Percentiles rank a stretch among this genome's conserved stretches.
Conservation (phyloP, 2,113 vertebrate genomes). For the Xiphophorus maculatus region DNA sequence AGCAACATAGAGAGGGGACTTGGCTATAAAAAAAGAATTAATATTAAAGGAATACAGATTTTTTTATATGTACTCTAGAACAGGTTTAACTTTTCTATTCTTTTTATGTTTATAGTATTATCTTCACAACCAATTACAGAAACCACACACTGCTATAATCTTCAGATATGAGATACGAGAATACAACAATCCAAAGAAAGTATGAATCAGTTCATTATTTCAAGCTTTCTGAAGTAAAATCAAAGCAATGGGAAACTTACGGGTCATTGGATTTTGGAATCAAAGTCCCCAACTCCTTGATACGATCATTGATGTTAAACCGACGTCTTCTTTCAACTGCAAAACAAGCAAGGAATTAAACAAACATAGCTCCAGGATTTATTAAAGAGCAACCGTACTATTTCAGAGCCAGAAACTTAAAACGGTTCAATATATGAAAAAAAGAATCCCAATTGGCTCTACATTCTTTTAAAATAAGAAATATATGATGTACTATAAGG, state of each 20-base stretch:
- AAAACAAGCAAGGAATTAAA: conserved; percentile 21
- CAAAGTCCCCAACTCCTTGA: conserved; percentile 83
- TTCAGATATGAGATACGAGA: background rate
- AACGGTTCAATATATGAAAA: background rate
- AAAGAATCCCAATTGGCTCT: background rate
- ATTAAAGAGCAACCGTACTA: background rate
- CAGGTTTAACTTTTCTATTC: background rate
- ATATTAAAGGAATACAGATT: no score
- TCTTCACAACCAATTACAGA: background rate
- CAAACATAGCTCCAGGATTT: background rate
- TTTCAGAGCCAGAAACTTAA: background rate
- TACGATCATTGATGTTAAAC: conserved; percentile 85
- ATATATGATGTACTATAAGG: background rate
- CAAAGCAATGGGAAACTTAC: conserved; percentile 64
- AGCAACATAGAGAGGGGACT: conserved; percentile 11
- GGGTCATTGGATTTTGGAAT: conserved; percentile 85
- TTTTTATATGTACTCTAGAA: background rate
- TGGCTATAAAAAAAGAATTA: background rate
- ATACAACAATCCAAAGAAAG: background rate
- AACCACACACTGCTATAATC: background rate
- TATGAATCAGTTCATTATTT: background rate
- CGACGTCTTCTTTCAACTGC: conserved; percentile 82
- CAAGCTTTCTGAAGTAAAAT: background rate
- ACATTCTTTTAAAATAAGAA: background rate
- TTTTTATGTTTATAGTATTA: background rate